phyloP scores from a whole-genome alignment of 2,113 vertebrate species.

The Danionella cerebrum region DNA sequence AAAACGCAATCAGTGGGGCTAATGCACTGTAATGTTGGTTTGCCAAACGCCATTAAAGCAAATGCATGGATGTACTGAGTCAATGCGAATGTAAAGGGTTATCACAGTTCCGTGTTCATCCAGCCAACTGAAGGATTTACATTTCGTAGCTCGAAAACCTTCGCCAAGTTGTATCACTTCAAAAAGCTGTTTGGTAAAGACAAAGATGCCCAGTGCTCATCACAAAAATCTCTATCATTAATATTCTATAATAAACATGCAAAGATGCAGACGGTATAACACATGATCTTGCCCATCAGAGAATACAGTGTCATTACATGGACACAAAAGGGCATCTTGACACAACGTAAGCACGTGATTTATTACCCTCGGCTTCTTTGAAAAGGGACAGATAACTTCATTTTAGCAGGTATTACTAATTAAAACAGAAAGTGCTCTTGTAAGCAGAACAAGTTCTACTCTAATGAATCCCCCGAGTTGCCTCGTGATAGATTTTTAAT shows the following conservation, averaged over 20 bases:
- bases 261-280: neutral
- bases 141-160: too few relatives aligned
- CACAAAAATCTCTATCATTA: constrained; percentile 4
- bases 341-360: neutral
- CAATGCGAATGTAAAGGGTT: too few relatives aligned
- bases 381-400: neutral
- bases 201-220: too few relatives aligned
- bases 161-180: too few relatives aligned
- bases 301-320: neutral
- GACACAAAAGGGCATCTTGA: neutral
- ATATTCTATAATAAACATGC: too few relatives aligned
- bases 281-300: neutral
- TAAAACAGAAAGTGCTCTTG: constrained; percentile 33
- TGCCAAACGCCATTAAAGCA: too few relatives aligned
- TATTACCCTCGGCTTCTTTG: neutral
- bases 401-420: constrained; percentile 43
- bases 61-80: too few relatives aligned
- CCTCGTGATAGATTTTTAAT: constrained; percentile 36
- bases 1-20: too few relatives aligned
- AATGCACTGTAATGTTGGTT: too few relatives aligned
- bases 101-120: too few relatives aligned
- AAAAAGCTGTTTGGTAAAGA: too few relatives aligned
- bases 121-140: too few relatives aligned
- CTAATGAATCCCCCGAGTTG: constrained; percentile 32
- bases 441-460: constrained; percentile 11